Evolutionary conservation across 1,140 invertebrate species (phyloP).

Genomic region (Brachionus asplanchnoidis): DNA sequence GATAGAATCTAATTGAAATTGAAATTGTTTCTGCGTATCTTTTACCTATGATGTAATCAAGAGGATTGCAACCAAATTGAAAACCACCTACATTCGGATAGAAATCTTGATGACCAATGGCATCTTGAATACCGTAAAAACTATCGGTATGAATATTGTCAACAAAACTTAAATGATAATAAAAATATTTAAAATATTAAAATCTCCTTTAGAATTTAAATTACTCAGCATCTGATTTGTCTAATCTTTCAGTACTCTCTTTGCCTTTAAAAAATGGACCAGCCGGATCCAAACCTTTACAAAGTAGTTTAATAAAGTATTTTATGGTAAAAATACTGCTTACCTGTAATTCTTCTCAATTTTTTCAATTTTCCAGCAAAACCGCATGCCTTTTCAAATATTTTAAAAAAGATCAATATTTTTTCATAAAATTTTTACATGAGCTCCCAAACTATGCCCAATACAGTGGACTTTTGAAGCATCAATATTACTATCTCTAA

Average conservation of each 20-base stretch:
- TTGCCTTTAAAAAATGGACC: slow-evolving; percentile 82
- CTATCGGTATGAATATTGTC: slow-evolving; percentile 92
- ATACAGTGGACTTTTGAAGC: slow-evolving; percentile 65
- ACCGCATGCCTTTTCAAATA: slow-evolving; percentile 59
- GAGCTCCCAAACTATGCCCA: slow-evolving; percentile 83
- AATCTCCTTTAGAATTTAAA: neutral
- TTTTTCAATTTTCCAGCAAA: slow-evolving; percentile 79
- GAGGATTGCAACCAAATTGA: slow-evolving; percentile 50
- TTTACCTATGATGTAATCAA: neutral
- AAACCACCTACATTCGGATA: slow-evolving; percentile 56
- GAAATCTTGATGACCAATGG: slow-evolving; percentile 62
- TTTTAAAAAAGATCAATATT: neutral
- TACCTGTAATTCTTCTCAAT: slow-evolving; percentile 71
- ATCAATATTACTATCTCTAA: slow-evolving; percentile 42
- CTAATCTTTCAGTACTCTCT: slow-evolving; percentile 72
- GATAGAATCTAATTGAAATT: neutral
- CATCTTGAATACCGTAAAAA: slow-evolving; percentile 48
- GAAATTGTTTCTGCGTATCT: neutral
- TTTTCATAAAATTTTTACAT: slow-evolving; percentile 58
- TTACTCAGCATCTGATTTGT: slow-evolving; percentile 79
- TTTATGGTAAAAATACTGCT: slow-evolving; percentile 49
- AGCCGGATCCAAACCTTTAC: slow-evolving; percentile 71
- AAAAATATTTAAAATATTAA: no score
- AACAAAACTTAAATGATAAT: slow-evolving; percentile 62
- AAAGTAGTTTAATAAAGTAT: neutral